These are phyloP conservation scores for Coptodon bakossiorum DNA, from an alignment of 2,113 vertebrate genomes.

Conservation along the genomic window DNA sequence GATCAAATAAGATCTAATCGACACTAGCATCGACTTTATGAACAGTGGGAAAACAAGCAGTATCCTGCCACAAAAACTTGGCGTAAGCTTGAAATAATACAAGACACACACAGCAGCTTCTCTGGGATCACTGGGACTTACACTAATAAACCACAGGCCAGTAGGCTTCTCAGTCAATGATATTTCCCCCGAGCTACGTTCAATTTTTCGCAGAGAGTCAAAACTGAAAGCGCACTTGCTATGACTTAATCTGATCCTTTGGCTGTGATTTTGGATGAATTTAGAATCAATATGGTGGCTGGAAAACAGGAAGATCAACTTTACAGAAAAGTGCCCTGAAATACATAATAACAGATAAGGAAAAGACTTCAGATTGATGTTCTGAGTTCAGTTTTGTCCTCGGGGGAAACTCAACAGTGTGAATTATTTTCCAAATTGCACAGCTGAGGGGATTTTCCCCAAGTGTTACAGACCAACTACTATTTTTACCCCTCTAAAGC, in stretches of 20 bases:
- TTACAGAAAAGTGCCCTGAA: background rate
- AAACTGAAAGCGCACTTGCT: background rate
- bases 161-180: background rate
- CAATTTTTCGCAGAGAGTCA: background rate
- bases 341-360: background rate
- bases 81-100: constrained; percentile 11
- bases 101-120: background rate
- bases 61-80: background rate
- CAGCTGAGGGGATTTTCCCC: constrained; percentile 8
- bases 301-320: background rate
- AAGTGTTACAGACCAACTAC: background rate
- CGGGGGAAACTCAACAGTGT: background rate
- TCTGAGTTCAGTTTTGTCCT: background rate
- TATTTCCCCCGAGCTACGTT: background rate
- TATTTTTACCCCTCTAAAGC: background rate
- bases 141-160: constrained; percentile 12
- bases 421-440: constrained; percentile 4
- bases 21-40: background rate
- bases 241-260: background rate
- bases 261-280: background rate
- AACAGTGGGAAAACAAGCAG: constrained; percentile 12
- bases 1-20: background rate
- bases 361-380: background rate
- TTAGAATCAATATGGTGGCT: background rate
- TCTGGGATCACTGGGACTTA: background rate